phyloP scores from a whole-genome alignment of 2,113 vertebrate genomes.

The Salminus brasiliensis region DNA sequence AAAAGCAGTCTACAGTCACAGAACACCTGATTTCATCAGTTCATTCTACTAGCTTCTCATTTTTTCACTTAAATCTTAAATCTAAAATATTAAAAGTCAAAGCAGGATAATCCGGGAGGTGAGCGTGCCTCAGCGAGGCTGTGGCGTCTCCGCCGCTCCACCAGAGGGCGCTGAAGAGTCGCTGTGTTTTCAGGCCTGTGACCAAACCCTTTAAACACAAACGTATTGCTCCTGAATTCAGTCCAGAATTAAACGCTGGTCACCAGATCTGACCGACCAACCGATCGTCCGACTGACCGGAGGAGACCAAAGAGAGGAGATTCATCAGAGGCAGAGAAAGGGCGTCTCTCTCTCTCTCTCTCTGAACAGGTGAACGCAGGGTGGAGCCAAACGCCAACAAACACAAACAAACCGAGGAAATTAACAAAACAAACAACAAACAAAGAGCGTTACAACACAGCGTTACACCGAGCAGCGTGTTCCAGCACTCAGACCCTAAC shows the following conservation, averaged over 20 bases:
- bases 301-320: not conserved
- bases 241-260: not conserved
- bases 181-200: conserved; percentile 16
- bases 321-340: not conserved
- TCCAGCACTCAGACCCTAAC: not conserved
- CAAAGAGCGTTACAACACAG: not conserved
- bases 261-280: not conserved
- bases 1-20: conserved; percentile 69
- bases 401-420: not conserved
- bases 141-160: conserved; percentile 33
- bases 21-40: conserved; percentile 72
- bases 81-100: conserved; percentile 77
- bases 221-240: conserved; percentile 29
- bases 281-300: too few species aligned
- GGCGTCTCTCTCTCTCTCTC: not conserved
- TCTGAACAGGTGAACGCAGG: not conserved
- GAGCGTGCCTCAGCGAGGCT: conserved; percentile 12
- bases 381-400: not conserved
- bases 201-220: conserved; percentile 37
- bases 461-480: too few species aligned
- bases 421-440: not conserved
- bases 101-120: conserved; percentile 60
- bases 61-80: conserved; percentile 45
- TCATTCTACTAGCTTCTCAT: conserved; percentile 58
- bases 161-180: conserved; percentile 44